phyloP scores from a whole-genome alignment of 2,797 vertebrate species.

The Sebastes glaucus region DNA sequence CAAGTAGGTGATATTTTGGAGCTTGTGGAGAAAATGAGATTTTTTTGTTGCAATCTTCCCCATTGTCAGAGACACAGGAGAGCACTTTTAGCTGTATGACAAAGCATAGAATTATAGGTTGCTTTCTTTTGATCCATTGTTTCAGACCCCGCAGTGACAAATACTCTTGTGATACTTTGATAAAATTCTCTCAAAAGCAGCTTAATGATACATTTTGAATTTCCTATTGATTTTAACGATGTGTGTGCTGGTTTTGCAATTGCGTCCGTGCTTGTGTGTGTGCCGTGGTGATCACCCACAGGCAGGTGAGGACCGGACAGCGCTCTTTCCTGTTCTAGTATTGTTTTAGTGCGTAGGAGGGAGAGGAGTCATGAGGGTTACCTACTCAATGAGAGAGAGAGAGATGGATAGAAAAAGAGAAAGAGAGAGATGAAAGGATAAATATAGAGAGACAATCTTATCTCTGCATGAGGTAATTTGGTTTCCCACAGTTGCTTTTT shows the following conservation, averaged over 20 bases:
- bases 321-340: conserved; percentile 55
- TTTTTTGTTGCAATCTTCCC: not conserved
- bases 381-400: conserved; percentile 49
- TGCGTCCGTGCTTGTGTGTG: not conserved
- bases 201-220: not conserved
- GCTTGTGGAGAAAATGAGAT: not conserved
- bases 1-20: not conserved
- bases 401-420: conserved; percentile 34
- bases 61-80: not conserved
- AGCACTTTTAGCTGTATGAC: not conserved
- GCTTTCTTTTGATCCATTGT: not conserved
- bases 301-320: conserved; percentile 52
- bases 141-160: not conserved
- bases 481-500: conserved; percentile 22
- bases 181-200: not conserved
- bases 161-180: not conserved
- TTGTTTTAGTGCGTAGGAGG: conserved; percentile 68
- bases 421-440: conserved; percentile 19
- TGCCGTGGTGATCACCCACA: conserved; percentile 23
- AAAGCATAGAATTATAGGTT: not conserved
- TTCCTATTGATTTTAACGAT: not conserved
- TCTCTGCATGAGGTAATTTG: conserved; percentile 39
- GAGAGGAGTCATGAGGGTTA: conserved; percentile 57
- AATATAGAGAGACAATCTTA: conserved; percentile 41
- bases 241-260: not conserved